Percentiles rank a stretch among this genome's conserved stretches.
phyloP scores from a whole-genome alignment of 2,797 vertebrate genomes.

The Smutsia gigantea region DNA sequence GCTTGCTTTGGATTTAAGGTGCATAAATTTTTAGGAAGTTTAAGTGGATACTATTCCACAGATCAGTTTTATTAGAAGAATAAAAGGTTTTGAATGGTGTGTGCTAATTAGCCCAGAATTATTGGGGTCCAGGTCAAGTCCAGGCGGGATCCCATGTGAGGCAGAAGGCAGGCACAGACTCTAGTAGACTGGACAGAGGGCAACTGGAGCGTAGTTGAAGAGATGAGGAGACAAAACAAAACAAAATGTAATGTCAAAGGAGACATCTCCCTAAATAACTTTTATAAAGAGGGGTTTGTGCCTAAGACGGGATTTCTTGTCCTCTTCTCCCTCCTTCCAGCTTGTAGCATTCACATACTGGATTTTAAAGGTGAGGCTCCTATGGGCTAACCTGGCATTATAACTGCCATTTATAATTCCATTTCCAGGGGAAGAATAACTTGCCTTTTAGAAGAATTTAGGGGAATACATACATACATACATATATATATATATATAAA shows the following conservation, averaged over 20 bases:
- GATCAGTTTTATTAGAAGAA: background rate
- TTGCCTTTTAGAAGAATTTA: background rate
- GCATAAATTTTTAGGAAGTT: background rate
- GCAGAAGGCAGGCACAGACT: background rate
- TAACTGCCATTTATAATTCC: background rate
- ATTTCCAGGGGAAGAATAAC: background rate
- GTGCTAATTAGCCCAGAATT: background rate
- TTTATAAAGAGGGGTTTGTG: background rate
- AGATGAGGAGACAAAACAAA: background rate
- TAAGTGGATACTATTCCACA: background rate
- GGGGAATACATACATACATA: background rate
- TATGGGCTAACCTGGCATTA: slow-evolving; percentile 3
- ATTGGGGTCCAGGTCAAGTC: background rate
- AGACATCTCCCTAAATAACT: background rate
- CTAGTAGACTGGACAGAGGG: background rate
- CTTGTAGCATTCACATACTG: background rate
- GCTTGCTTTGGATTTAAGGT: background rate
- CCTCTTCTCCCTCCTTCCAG: background rate
- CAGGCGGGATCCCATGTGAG: background rate
- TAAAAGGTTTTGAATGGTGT: background rate
- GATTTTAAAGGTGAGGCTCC: background rate
- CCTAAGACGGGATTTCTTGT: background rate
- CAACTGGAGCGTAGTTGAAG: background rate
- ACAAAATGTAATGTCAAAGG: background rate
- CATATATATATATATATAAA: background rate